Evolutionary conservation across 2,888 invertebrate genomes (phyloP), one percentile per base, ranked within the genome.

Genomic region (Sphaeridia pumilis): DNA sequence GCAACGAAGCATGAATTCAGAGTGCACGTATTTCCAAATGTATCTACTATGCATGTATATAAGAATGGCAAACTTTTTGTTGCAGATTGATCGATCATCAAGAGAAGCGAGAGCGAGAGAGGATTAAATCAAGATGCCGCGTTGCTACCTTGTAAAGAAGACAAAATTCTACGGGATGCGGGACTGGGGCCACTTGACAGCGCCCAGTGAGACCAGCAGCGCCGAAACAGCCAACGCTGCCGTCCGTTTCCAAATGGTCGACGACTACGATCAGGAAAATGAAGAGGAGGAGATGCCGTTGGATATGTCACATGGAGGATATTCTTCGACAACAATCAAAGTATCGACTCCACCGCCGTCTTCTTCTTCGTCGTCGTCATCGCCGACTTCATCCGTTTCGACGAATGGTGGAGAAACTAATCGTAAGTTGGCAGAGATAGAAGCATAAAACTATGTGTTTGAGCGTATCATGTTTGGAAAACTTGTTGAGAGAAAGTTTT

Each of bases 71-170:
- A n/a, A n/a, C n/a, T n/a, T n/a, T n/a, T n/a, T n/a, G n/a, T n/a
- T n/a, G n/a, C n/a, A n/a, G n/a, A n/a, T n/a, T n/a, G n/a, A n/a
- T n/a, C n/a, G n/a, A n/a, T n/a, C n/a, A n/a, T n/a, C n/a, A n/a
- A n/a, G n/a, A n/a, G n/a, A n/a, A n/a, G n/a, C n/a, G n/a, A n/a
- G n/a, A n/a, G n/a, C n/a, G n/a, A n/a, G n/a, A n/a, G n/a, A 34
- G 17, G n/a, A n/a, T n/a, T n/a, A n/a, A 17, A 12, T 17, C 20
- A 38, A 5, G 48, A 67, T 67, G 67, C 67, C 67, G 55, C 67
- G 67, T 43, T 67, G 66, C 56, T 67, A 66, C 56, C 58, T 67
- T 57, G 66, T 67, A 50, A 67, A 67, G 60, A 67, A 67, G 59
- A 60, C 61, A 2, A 65, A 64, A 57, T 59, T 62, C 55, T 61